Percentiles rank a stretch among this genome's conserved stretches.
These are phyloP conservation scores for Pristionchus entomophagus DNA, from an alignment of 2,888 invertebrate species.

Conservation along the genomic window DNA sequence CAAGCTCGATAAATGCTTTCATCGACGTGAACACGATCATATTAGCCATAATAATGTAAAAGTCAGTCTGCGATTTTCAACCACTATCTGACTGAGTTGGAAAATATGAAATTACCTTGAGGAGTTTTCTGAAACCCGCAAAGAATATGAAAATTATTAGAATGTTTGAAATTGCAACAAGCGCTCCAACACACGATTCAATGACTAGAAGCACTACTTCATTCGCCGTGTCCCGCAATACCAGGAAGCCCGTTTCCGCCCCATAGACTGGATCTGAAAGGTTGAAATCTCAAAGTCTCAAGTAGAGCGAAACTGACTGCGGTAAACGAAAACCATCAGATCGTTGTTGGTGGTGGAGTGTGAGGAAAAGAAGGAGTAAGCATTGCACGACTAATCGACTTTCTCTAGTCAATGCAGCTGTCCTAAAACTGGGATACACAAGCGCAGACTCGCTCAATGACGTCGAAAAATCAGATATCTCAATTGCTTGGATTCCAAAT, in stretches of 20 bases:
- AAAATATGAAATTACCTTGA: not conserved
- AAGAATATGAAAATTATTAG: not conserved
- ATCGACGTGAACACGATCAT: not conserved
- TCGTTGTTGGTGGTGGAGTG: not conserved
- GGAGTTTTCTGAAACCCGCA: not conserved
- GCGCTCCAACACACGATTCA: not conserved
- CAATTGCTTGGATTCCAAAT: too few species aligned
- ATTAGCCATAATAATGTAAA: not conserved
- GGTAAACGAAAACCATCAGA: not conserved
- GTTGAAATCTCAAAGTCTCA: not conserved
- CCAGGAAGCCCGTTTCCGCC: not conserved
- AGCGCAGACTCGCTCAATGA: too few species aligned
- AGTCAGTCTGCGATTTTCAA: not conserved
- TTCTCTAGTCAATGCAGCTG: too few species aligned
- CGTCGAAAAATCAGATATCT: too few species aligned
- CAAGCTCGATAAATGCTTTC: not conserved
- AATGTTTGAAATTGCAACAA: not conserved
- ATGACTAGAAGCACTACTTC: not conserved
- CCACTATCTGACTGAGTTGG: too few species aligned
- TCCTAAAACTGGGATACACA: too few species aligned
- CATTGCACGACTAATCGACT: too few species aligned
- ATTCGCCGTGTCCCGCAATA: not conserved
- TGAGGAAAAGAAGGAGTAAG: too few species aligned
- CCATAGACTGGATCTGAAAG: not conserved
- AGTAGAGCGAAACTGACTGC: not conserved